phyloP scores from a whole-genome alignment of 2,113 vertebrate species.

The Neoarius graeffei region DNA sequence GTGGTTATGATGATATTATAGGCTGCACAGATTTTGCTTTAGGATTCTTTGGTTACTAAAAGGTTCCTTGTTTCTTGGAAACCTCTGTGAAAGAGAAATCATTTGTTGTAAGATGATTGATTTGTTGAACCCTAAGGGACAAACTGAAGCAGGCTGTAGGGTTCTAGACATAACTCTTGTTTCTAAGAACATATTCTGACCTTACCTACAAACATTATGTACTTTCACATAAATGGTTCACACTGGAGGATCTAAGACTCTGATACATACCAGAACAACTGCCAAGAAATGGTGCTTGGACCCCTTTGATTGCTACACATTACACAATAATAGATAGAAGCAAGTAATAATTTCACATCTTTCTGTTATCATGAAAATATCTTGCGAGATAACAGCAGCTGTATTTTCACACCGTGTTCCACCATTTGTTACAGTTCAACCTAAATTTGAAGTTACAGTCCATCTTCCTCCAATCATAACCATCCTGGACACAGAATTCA shows the following conservation, averaged over 20 bases:
- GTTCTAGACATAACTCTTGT: background rate
- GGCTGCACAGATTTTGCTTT: too few relatives aligned
- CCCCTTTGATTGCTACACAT: background rate
- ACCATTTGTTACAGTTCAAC: constrained; percentile 65
- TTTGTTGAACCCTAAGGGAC: background rate
- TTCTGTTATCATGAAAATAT: background rate
- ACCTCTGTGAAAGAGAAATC: too few relatives aligned
- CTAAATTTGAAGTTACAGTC: constrained; percentile 71
- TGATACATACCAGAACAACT: background rate
- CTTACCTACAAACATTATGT: background rate
- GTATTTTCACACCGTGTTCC: background rate
- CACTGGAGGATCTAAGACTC: background rate
- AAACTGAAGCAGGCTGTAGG: too few relatives aligned
- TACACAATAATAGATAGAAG: background rate
- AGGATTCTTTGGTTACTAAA: too few relatives aligned
- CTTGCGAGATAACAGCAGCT: background rate
- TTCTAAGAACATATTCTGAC: background rate
- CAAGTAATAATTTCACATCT: too few relatives aligned
- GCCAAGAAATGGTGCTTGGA: background rate
- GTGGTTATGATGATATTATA: too few relatives aligned
- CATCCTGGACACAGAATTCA: constrained; percentile 59
- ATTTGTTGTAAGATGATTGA: background rate
- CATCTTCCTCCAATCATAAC: constrained; percentile 64
- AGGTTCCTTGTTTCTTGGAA: too few relatives aligned
- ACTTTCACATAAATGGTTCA: background rate